phyloP scores from a whole-genome alignment of 1,140 invertebrate genomes.

The Helicoverpa zea region DNA sequence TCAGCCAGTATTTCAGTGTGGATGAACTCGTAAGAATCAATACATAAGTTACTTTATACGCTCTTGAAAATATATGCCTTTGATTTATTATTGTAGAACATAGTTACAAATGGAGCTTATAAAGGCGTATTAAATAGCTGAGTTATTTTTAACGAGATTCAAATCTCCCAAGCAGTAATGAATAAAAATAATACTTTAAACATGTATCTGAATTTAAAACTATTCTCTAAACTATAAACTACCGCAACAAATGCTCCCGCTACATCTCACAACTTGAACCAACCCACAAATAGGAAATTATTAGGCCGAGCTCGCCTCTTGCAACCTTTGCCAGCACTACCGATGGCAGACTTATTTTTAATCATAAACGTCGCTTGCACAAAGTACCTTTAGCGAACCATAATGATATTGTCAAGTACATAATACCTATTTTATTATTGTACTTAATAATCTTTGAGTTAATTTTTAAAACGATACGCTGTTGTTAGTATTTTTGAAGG shows the following conservation, averaged over 20 bases:
- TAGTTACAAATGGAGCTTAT: too few relatives aligned
- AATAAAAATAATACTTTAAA: background rate
- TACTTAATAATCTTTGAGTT: background rate
- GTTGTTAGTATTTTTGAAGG: slow-evolving; percentile 1
- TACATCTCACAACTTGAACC: slow-evolving; percentile 53
- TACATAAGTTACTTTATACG: too few relatives aligned
- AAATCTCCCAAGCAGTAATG: background rate
- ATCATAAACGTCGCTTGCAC: slow-evolving; percentile 80
- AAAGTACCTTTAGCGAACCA: slow-evolving; percentile 59
- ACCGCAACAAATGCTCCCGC: slow-evolving; percentile 33
- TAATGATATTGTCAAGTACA: slow-evolving; percentile 74
- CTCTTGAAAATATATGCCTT: too few relatives aligned
- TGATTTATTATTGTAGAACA: too few relatives aligned
- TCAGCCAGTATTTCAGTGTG: background rate
- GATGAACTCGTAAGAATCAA: too few relatives aligned
- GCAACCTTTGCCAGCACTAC: slow-evolving; percentile 74
- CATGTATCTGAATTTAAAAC: background rate
- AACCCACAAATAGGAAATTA: slow-evolving; percentile 78
- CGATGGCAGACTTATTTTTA: slow-evolving; percentile 80
- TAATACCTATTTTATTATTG: background rate
- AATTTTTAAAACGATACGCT: slow-evolving; percentile 9
- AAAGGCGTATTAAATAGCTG: too few relatives aligned
- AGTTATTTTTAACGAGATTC: too few relatives aligned
- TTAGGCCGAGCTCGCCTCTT: slow-evolving; percentile 76
- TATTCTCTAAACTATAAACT: background rate